phyloP scores from a whole-genome alignment of 2,888 invertebrate species.

The Carterocephalus palaemon region DNA sequence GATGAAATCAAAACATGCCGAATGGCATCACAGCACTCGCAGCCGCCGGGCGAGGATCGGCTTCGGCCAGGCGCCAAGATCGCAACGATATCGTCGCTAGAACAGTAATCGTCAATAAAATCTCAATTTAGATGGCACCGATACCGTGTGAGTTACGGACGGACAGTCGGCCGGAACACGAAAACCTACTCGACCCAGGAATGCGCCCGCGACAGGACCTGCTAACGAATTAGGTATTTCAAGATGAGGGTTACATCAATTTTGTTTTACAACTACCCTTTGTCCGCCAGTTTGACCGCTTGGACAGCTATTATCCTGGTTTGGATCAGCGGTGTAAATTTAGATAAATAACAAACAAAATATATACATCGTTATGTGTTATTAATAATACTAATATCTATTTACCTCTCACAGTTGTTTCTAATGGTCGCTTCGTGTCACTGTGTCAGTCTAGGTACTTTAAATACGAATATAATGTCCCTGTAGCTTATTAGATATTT shows the following conservation, averaged over 20 bases:
- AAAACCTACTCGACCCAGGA: constrained; percentile 76
- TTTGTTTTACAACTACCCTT: constrained; percentile 43
- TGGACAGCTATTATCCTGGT: constrained; percentile 14
- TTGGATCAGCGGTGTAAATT: too few relatives aligned
- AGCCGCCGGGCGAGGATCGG: constrained; percentile 40
- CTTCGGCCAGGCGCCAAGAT: constrained; percentile 71
- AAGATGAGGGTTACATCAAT: constrained; percentile 43
- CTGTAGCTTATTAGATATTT: too few relatives aligned
- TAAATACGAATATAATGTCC: too few relatives aligned
- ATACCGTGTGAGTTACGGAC: constrained; percentile 76
- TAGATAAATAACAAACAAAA: too few relatives aligned
- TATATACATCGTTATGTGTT: too few relatives aligned
- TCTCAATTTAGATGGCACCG: constrained; percentile 78
- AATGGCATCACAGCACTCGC: constrained; percentile 30
- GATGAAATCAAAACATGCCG: constrained; percentile 27
- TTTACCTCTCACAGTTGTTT: too few relatives aligned
- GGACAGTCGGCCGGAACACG: constrained; percentile 68
- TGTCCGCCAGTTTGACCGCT: too few relatives aligned
- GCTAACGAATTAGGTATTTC: constrained; percentile 73
- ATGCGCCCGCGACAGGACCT: constrained; percentile 71
- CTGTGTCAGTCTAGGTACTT: too few relatives aligned
- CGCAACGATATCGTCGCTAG: constrained; percentile 76
- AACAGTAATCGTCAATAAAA: constrained; percentile 79
- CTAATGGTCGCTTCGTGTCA: too few relatives aligned
- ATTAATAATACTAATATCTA: too few relatives aligned